Conservation (phyloP, 2,797 vertebrate species). For the Sebastes paucispinis region DNA sequence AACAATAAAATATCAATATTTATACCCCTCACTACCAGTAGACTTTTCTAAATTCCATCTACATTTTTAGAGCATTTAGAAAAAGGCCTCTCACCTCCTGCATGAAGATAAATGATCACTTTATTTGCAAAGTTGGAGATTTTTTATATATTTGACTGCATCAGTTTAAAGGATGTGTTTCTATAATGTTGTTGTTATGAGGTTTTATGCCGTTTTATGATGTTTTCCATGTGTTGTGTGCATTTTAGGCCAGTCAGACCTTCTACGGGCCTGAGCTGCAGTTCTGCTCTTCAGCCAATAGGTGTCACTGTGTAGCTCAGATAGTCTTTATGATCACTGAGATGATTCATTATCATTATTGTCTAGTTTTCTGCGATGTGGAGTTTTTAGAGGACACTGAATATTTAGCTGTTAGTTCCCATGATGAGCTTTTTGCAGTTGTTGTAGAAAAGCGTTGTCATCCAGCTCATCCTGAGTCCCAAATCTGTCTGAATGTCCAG, state of each 20-base stretch:
- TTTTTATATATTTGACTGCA: not conserved
- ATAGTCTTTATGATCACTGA: not conserved
- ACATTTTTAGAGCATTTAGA: not conserved
- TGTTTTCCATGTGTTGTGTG: not conserved
- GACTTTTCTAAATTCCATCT: rapidly evolving
- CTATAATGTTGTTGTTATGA: not conserved
- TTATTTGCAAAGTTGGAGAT: rapidly evolving
- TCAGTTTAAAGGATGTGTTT: not conserved
- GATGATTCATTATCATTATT: not conserved
- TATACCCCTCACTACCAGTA: too few species aligned
- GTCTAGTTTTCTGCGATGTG: not conserved
- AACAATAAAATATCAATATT: rapidly evolving
- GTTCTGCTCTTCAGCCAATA: conserved; percentile 17
- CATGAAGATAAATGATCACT: not conserved
- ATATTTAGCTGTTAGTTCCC: not conserved
- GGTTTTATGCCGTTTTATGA: not conserved
- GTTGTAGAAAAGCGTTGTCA: not conserved
- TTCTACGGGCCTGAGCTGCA: conserved; percentile 25
- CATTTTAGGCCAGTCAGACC: conserved; percentile 35
- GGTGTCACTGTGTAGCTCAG: conserved; percentile 65
- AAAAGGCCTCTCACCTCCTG: not conserved
- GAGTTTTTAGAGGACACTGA: not conserved
- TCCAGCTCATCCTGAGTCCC: not conserved
- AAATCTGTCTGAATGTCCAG: not conserved
- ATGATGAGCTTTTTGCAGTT: not conserved